Conservation (phyloP, 2,113 vertebrate genomes). For the Cyanistes caeruleus region DNA sequence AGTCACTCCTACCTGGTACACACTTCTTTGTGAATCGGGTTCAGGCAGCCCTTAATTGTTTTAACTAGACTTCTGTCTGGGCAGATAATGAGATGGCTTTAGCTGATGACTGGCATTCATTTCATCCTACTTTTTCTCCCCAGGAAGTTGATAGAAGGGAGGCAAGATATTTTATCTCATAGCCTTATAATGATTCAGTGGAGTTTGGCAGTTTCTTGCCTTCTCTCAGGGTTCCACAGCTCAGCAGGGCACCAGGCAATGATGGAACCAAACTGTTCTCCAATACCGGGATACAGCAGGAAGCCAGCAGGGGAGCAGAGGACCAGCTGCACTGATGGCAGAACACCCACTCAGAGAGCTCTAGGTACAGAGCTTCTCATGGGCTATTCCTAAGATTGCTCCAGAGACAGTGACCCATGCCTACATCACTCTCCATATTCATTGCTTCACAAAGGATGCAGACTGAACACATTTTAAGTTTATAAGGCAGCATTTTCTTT, state of each 20-base stretch:
- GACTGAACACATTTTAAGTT: not conserved
- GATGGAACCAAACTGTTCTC: slow-evolving; percentile 16
- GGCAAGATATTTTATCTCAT: not conserved
- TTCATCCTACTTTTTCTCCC: slow-evolving; percentile 7
- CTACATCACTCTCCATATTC: not conserved
- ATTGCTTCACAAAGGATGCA: not conserved
- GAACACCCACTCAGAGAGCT: slow-evolving; percentile 39
- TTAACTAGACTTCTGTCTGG: not conserved
- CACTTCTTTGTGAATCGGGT: not conserved
- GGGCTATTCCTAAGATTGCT: not conserved
- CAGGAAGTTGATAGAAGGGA: not conserved
- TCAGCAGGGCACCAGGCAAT: slow-evolving; percentile 29
- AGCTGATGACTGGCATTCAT: not conserved
- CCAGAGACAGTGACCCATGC: not conserved
- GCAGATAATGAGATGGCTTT: not conserved
- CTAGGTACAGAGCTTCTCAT: not conserved
- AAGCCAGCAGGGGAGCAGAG: slow-evolving; percentile 30
- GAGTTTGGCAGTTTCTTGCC: not conserved
- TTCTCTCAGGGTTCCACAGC: slow-evolving; percentile 4
- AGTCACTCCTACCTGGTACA: not conserved
- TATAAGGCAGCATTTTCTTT: not conserved
- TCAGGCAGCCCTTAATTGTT: not conserved
- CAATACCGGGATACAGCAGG: slow-evolving; percentile 1
- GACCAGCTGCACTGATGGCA: slow-evolving; percentile 8
- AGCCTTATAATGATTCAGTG: not conserved